phyloP scores from a whole-genome alignment of 2,113 vertebrate genomes.

The Ammodramus savannarum region DNA sequence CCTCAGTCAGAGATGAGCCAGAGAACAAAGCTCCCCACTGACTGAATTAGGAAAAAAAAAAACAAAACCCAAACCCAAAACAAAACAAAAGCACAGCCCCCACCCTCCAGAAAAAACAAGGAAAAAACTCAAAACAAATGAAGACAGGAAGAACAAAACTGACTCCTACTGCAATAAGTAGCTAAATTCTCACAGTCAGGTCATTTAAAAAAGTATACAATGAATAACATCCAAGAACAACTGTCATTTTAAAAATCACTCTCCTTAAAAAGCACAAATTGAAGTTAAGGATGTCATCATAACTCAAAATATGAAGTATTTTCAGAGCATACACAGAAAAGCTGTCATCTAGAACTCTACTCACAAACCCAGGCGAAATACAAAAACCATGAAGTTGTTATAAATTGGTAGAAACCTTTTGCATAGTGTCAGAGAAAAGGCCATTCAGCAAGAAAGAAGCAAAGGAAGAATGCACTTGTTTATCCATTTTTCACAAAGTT shows the following conservation, averaged over 20 bases:
- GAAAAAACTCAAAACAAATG: background rate
- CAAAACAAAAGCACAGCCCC: background rate
- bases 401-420: background rate
- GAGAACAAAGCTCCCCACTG: background rate
- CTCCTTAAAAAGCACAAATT: background rate
- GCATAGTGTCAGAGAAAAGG: background rate
- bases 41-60: background rate
- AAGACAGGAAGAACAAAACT: background rate
- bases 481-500: background rate
- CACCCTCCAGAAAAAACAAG: accelerated
- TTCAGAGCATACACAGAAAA: background rate
- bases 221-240: background rate
- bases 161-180: background rate
- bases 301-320: background rate
- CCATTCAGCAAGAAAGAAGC: background rate
- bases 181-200: background rate
- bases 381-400: background rate
- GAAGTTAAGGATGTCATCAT: background rate
- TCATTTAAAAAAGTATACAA: background rate
- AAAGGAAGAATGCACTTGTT: background rate
- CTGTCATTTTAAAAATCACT: background rate
- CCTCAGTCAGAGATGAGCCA: background rate
- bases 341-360: background rate
- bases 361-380: background rate
- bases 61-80: background rate